Evolutionary conservation across 2,113 vertebrate species (phyloP).

Genomic region (Ceuthmochares aereus): DNA sequence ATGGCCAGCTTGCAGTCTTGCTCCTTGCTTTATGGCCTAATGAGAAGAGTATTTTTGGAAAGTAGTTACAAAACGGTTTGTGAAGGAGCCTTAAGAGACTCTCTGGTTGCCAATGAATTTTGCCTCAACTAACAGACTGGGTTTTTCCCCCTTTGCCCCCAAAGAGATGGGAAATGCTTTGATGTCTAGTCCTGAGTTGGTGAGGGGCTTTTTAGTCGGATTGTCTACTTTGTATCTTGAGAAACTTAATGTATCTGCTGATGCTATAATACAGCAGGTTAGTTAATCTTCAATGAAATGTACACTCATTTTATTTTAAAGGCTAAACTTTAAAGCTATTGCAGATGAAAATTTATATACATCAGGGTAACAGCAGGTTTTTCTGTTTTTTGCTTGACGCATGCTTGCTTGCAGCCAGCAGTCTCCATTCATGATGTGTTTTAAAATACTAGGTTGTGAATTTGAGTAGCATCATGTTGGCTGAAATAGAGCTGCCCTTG

Average conservation of each 20-base stretch:
- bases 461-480: not conserved
- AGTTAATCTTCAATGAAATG: not conserved
- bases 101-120: not conserved
- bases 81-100: not conserved
- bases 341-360: not conserved
- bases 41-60: conserved; percentile 42
- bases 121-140: not conserved
- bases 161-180: not conserved
- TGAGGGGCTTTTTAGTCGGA: not conserved
- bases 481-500: not conserved
- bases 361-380: not conserved
- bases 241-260: not conserved
- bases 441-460: not conserved
- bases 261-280: not conserved
- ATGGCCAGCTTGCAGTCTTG: not conserved
- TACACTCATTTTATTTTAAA: not conserved
- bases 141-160: not conserved
- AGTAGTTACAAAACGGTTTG: not conserved
- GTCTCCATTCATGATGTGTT: not conserved
- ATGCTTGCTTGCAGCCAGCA: not conserved
- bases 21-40: not conserved
- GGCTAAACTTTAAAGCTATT: not conserved
- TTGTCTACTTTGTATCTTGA: not conserved
- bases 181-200: not conserved
- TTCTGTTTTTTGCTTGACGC: not conserved